Percentiles rank a stretch among this genome's conserved stretches.
phyloP scores from a whole-genome alignment of 2,797 vertebrate species.

The Melanitta fusca region DNA sequence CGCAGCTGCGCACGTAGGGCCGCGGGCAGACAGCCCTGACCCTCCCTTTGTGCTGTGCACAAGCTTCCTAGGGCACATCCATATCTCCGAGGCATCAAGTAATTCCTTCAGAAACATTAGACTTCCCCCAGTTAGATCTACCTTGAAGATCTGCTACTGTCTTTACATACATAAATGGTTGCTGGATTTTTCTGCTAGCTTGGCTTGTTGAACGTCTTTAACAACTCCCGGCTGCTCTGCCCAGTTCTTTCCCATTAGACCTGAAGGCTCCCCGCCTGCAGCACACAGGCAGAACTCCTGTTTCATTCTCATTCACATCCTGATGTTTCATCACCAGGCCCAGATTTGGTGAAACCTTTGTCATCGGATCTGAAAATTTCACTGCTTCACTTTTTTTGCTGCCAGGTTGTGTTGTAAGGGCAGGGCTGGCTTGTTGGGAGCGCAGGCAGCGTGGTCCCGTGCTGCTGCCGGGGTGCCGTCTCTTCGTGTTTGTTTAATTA shows the following conservation, averaged over 20 bases:
- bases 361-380: neutral
- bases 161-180: neutral
- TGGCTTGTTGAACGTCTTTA: neutral
- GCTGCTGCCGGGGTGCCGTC: neutral
- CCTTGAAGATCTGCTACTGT: neutral
- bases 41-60: neutral
- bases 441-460: neutral
- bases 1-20: neutral
- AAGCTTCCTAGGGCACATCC: neutral
- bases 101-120: neutral
- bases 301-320: neutral
- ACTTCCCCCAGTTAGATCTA: neutral
- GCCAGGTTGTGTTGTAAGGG: neutral
- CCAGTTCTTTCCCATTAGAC: neutral
- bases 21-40: neutral
- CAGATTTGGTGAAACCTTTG: neutral
- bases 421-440: neutral
- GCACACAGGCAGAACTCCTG: neutral
- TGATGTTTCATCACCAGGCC: neutral
- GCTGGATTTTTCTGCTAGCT: neutral
- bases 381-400: neutral
- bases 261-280: neutral
- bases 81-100: neutral
- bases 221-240: neutral
- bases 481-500: neutral